Conservation (phyloP, 2,888 invertebrate species). For the Acrobasis repandana region DNA sequence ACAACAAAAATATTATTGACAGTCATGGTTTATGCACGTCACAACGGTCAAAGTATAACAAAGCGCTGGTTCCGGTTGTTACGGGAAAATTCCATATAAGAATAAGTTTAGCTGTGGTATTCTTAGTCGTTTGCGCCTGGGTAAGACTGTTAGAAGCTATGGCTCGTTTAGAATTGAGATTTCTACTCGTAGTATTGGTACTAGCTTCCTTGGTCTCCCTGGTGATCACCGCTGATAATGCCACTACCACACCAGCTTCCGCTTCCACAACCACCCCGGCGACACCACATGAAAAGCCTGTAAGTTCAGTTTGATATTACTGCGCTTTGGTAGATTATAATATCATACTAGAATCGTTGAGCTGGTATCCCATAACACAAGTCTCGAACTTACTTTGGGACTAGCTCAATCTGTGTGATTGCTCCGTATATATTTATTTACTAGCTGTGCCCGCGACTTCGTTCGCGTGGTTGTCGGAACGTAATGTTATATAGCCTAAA, state of each 20-base stretch:
- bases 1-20: slow-evolving; percentile 26
- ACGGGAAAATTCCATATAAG: slow-evolving; percentile 30
- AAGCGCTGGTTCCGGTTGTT: slow-evolving; percentile 32
- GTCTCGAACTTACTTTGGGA: too few relatives aligned
- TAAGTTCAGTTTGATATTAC: not conserved
- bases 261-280: slow-evolving; percentile 19
- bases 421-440: too few relatives aligned
- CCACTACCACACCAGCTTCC: slow-evolving; percentile 30
- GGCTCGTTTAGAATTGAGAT: slow-evolving; percentile 34
- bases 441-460: too few relatives aligned
- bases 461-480: too few relatives aligned
- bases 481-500: too few relatives aligned
- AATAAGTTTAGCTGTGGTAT: not conserved
- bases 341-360: too few relatives aligned
- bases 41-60: slow-evolving; percentile 24
- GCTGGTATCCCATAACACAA: too few relatives aligned
- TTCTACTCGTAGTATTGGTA: slow-evolving; percentile 30
- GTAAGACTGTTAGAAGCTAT: slow-evolving; percentile 29
- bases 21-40: slow-evolving; percentile 26
- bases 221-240: slow-evolving; percentile 36
- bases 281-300: not conserved
- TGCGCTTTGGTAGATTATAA: too few relatives aligned
- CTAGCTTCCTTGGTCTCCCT: slow-evolving; percentile 29
- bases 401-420: too few relatives aligned
- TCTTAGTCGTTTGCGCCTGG: slow-evolving; percentile 23